Conservation (phyloP, 2,113 vertebrate genomes). For the Rattus norvegicus region DNA sequence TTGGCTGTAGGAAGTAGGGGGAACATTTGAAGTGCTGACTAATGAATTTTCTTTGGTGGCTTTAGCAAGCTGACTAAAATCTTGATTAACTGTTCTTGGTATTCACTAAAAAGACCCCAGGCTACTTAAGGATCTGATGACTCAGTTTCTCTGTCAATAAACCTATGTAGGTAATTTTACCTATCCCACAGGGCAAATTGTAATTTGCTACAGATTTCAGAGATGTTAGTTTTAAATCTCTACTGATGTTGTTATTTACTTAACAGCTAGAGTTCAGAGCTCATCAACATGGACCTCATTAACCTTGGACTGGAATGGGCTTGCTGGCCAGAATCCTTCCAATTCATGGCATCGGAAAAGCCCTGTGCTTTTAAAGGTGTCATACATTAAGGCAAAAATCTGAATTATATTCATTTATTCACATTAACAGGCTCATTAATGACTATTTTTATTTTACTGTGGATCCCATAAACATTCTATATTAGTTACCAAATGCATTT, state of each 20-base stretch:
- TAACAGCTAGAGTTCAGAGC: conserved; percentile 63
- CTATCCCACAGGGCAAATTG: conserved; percentile 51
- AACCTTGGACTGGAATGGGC: conserved; percentile 51
- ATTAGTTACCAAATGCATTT: background rate
- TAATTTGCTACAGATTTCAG: conserved; percentile 68
- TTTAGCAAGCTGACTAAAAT: background rate
- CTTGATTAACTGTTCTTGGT: background rate
- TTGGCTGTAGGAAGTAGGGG: background rate
- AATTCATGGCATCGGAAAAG: conserved; percentile 22
- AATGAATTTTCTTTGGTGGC: conserved; percentile 37
- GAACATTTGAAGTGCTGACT: conserved; percentile 36
- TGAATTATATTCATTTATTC: conserved; percentile 1
- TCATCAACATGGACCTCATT: conserved; percentile 67
- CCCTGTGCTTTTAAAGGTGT: conserved; percentile 36
- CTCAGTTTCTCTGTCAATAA: conserved; percentile 78
- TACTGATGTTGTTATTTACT: conserved; percentile 71
- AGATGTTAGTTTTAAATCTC: conserved; percentile 57
- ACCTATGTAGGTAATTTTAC: conserved; percentile 65
- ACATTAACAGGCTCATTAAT: background rate
- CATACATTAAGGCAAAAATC: conserved; percentile 51
- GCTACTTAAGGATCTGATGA: conserved; percentile 62
- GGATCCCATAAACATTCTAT: background rate
- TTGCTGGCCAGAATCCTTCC: conserved; percentile 55
- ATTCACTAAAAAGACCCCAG: conserved; percentile 16
- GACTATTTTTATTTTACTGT: conserved; percentile 41